phyloP scores from a whole-genome alignment of 1,140 invertebrate genomes.

The Campoletis sonorensis region DNA sequence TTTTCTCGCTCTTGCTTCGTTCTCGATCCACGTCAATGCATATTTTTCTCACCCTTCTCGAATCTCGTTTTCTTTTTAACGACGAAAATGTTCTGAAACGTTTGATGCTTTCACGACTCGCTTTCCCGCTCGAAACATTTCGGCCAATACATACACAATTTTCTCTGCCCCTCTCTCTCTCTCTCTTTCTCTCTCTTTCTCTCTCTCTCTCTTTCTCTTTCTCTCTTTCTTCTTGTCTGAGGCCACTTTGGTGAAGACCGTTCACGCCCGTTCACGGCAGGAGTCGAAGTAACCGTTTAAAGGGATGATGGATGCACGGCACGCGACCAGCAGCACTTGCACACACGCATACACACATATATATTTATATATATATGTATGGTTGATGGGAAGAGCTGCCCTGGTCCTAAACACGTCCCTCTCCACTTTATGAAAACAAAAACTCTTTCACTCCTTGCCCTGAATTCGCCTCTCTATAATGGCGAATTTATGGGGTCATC shows the following conservation, averaged over 20 bases:
- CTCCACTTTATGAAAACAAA: constrained; percentile 13
- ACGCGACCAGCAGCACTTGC: constrained; percentile 73
- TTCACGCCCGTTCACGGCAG: constrained; percentile 36
- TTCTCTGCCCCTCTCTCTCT: not conserved
- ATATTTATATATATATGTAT: not conserved
- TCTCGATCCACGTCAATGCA: constrained; percentile 15
- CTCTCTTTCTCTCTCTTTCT: not conserved
- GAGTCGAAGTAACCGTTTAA: constrained; percentile 64
- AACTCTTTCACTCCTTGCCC: constrained; percentile 3
- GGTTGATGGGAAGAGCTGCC: constrained; percentile 2
- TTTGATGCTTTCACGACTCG: not conserved
- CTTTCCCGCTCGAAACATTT: not conserved
- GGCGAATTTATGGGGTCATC: not conserved
- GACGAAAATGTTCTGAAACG: not conserved
- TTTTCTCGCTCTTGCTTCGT: not conserved
- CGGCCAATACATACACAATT: not conserved
- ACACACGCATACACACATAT: constrained; percentile 42
- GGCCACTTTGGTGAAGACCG: constrained; percentile 44
- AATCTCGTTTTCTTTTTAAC: constrained; percentile 1
- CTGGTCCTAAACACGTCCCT: not conserved
- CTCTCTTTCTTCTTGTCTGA: not conserved
- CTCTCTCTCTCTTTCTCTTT: too few species aligned
- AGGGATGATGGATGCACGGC: constrained; percentile 74
- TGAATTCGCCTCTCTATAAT: not conserved
- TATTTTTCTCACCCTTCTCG: constrained; percentile 37